Evolutionary conservation across 2,113 vertebrate species (phyloP).

Genomic region (Lagopus muta): DNA sequence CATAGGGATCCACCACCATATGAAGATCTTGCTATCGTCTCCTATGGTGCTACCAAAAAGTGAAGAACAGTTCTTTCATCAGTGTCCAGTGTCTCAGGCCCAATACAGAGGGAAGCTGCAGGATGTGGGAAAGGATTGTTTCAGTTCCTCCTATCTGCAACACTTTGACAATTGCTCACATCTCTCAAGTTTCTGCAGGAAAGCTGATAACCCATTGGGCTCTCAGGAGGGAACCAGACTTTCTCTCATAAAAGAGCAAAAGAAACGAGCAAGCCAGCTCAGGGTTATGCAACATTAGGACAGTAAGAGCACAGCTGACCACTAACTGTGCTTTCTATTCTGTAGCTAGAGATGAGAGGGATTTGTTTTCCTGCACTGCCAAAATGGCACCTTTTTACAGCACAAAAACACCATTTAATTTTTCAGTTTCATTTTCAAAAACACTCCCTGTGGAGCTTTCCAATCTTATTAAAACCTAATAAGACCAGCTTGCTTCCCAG

Average conservation of each 20-base stretch:
- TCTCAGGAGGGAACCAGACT: not conserved
- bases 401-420: not conserved
- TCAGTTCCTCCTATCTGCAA: not conserved
- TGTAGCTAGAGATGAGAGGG: not conserved
- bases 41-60: not conserved
- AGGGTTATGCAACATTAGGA: not conserved
- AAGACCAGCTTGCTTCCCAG: not conserved
- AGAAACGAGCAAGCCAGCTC: not conserved
- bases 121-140: not conserved
- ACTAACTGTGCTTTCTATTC: not conserved
- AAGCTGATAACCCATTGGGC: not conserved
- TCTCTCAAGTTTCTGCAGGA: not conserved
- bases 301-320: not conserved
- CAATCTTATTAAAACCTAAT: slow-evolving; percentile 22
- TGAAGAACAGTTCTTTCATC: not conserved
- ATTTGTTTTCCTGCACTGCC: not conserved
- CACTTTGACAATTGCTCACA: not conserved
- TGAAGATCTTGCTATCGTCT: not conserved
- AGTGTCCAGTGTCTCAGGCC: not conserved
- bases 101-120: not conserved
- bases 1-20: not conserved
- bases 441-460: not conserved
- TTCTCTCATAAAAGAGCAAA: not conserved
- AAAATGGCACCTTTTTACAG: not conserved
- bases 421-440: slow-evolving; percentile 38